Base-by-base conservation (phyloP, 2,888 invertebrate species). In the Oxytorus armatus region DNA sequence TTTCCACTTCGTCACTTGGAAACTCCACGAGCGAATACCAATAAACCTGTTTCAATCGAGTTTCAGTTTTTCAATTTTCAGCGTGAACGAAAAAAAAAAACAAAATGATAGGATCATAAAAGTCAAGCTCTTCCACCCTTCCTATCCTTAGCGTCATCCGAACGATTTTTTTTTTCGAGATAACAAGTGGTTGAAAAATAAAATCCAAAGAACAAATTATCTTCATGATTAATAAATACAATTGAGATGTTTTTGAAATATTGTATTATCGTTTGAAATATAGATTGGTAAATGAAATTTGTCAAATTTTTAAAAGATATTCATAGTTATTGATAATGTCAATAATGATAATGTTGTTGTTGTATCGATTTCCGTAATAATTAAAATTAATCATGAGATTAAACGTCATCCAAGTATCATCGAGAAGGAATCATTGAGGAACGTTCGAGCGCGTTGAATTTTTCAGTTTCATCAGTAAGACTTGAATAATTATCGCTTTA, bases 41-140 rank as follows among this genome's bases (percentile, higher is more conserved):
- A 39, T 10, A 68, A 68, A 39, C 16, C 68, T 53, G 23, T 39
- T 68, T 53, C 23, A 23, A 66, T 25, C 14, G 21, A n/a, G 39
- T 21, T 21, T 51, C 11, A 11, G 51, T 7, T 33, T 57, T 36
- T 16, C 33, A 33, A 33, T 51, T 51, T 51, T 51, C 49, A 10
- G 33, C 33, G 29, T 16, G 33, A 23, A n/a, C n/a, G n/a, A n/a
- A n/a, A n/a, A n/a, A n/a, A n/a, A n/a, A n/a, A n/a, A 51, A 51
- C 33, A 57, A 33, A 57, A 11, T 16, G 33, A 57, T 33, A 10
- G 33, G 4, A 57, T 16, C 14, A 33, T 36, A 57, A 36, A 55
- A 8, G 55, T 29, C 14, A 55, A 55, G 7, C 33, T 29, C 55
- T n/a, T 33, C 10, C n/a, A n/a, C n/a, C n/a, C n/a, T n/a, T n/a